Conservation (phyloP, 2,797 vertebrate species). For the Centroberyx gerrardi region DNA sequence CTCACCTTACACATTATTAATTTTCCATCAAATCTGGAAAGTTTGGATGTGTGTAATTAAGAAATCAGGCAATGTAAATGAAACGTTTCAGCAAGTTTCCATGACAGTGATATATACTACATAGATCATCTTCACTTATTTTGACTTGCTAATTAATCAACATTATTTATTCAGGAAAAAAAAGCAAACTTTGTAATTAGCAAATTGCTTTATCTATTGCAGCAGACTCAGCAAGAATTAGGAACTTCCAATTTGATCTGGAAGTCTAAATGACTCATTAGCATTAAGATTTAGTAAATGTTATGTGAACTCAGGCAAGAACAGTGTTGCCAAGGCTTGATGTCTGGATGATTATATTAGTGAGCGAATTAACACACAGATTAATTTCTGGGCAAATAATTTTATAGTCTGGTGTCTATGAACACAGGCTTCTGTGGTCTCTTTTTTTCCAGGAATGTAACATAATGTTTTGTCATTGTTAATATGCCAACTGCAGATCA, state of each 20-base stretch:
- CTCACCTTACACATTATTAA: conserved; percentile 74
- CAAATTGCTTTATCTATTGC: conserved; percentile 76
- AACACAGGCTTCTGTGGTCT: conserved; percentile 2
- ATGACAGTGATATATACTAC: conserved; percentile 86
- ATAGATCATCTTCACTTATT: conserved; percentile 87
- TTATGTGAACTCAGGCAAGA: conserved; percentile 68
- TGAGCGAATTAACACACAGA: conserved; percentile 69
- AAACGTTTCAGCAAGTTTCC: conserved; percentile 82
- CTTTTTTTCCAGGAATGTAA: conserved; percentile 5
- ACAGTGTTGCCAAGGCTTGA: conserved; percentile 47
- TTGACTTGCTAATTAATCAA: conserved; percentile 89
- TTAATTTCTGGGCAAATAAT: conserved; percentile 58
- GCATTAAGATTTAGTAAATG: conserved; percentile 72
- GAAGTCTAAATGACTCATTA: conserved; percentile 78
- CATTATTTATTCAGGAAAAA: conserved; percentile 85
- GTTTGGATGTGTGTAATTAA: conserved; percentile 82
- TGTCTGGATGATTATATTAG: conserved; percentile 69
- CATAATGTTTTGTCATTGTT: conserved; percentile 32
- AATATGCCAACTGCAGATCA: not conserved
- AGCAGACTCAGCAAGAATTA: conserved; percentile 73
- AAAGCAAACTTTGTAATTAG: conserved; percentile 84
- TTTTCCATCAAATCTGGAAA: conserved; percentile 77
- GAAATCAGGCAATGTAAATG: conserved; percentile 80
- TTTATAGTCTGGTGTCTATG: conserved; percentile 34
- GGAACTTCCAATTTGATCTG: conserved; percentile 76